Base-by-base conservation (phyloP, 2,113 vertebrate species). In the Plestiodon gilberti region DNA sequence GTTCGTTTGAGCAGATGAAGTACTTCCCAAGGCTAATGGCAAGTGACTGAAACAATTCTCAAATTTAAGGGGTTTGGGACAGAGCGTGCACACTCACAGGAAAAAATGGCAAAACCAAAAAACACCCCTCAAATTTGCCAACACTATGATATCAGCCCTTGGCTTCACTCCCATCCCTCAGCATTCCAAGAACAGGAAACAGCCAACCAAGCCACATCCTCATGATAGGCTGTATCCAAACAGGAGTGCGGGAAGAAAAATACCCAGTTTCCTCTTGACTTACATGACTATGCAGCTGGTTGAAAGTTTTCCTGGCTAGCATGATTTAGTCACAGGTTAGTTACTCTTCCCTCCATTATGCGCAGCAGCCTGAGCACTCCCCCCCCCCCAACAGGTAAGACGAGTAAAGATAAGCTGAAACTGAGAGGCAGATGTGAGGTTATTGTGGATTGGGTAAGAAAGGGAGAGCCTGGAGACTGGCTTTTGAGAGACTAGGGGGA, bases 71-170 rank as follows among this genome's bases (percentile, higher is more conserved):
- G 38, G 10, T 18, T 14, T 64, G 28, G 62, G 38, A 20, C 30
- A 33, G 9, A 52, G n/a, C 76, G 14, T 84, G 57, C 59, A 23
- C 38, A 13, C 38, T 52, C 30, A 48, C 25, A 75, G 4, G 33
- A 61, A 11, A 7, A 81, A n/a, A 81, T 28, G 38, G 38, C 38
- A 76, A 10, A 61, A 59, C 30, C 38, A 75, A 13, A 22, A 30
- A 35, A 18, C 48, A 4, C n/a, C 25, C 14, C 23, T 55, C 70
- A 55, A 52, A 14, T 73, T 87, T 81, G 78, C 85, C 85, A 81
- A 33, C n/a, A 30, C 40, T 81, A 43, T 81, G 57, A 86, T 75
- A 69, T 87, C 85, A 87, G 23, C 40, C 20, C 78, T 81, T 87
- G 85, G 85, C 78, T 81, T 87, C 70, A 30, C 71, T 35, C 70